These are phyloP conservation scores for Epinephelus coioides DNA, from an alignment of 2,797 vertebrate species.

Conservation along the genomic window DNA sequence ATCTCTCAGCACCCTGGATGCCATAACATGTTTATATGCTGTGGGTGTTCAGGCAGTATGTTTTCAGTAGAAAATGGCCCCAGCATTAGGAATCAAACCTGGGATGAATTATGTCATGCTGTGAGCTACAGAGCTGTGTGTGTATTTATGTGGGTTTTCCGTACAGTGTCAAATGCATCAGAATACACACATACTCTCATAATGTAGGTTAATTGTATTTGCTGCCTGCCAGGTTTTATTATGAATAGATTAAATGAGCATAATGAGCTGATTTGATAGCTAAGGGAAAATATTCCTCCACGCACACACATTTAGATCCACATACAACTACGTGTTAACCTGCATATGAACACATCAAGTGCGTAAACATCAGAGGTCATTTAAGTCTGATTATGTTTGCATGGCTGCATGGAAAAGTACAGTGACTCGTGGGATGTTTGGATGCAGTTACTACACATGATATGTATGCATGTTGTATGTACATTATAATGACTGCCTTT, in stretches of 20 bases:
- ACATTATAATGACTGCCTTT: no score
- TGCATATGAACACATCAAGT: conserved; percentile 2
- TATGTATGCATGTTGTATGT: no score
- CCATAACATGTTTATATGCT: conserved; percentile 21
- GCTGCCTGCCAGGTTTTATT: conserved; percentile 33
- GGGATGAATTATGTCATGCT: conserved; percentile 28
- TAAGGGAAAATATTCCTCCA: conserved; percentile 8
- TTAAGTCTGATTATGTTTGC: conserved; percentile 33
- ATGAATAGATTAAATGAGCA: conserved; percentile 29
- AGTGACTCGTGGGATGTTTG: no score
- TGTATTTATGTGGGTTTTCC: not conserved
- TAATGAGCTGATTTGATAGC: conserved; percentile 35
- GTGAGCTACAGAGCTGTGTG: conserved; percentile 3
- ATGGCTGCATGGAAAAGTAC: not conserved
- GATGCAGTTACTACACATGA: no score
- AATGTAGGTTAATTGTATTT: conserved; percentile 54
- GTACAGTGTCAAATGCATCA: conserved; percentile 20
- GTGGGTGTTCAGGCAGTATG: not conserved
- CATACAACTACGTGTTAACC: not conserved
- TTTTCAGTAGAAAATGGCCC: conserved; percentile 7
- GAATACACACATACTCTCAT: conserved; percentile 2
- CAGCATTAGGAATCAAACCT: conserved; percentile 7
- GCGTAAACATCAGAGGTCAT: not conserved
- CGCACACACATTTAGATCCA: not conserved
- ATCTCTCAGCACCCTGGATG: conserved; percentile 17